Percentiles rank a stretch among this genome's conserved stretches.
Conservation (phyloP, 2,797 vertebrate species). For the Sciaenops ocellatus region DNA sequence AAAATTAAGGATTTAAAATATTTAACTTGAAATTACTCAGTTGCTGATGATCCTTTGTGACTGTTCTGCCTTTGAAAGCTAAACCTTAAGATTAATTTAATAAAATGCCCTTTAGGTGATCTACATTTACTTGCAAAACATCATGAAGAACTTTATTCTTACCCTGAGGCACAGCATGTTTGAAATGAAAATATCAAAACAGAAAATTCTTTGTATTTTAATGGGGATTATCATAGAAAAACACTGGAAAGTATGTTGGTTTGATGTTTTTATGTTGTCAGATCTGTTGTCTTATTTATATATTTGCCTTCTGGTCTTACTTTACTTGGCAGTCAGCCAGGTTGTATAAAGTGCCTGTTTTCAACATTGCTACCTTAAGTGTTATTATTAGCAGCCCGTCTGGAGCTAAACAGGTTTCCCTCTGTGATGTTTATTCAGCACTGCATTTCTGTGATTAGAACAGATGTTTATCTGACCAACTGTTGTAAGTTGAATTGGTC, state of each 20-base stretch:
- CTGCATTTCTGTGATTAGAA: constrained; percentile 26
- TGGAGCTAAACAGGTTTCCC: constrained; percentile 8
- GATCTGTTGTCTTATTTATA: constrained; percentile 14
- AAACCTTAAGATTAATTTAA: constrained; percentile 19
- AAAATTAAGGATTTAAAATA: not conserved
- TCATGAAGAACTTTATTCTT: constrained; percentile 9
- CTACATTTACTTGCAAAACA: constrained; percentile 17
- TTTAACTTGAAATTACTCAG: not conserved
- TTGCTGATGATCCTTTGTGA: not conserved
- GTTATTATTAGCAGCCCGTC: constrained; percentile 11
- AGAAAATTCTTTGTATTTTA: constrained; percentile 22
- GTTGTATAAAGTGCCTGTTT: constrained; percentile 5
- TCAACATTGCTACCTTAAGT: not conserved
- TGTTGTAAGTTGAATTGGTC: not conserved
- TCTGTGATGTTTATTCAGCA: constrained; percentile 7
- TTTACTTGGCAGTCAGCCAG: constrained; percentile 12
- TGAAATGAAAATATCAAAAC: constrained; percentile 25
- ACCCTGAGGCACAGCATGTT: constrained; percentile 4
- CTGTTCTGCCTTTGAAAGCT: not conserved
- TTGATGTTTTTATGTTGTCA: constrained; percentile 3
- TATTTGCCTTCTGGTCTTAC: not conserved
- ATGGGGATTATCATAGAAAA: constrained; percentile 8
- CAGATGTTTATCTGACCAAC: not conserved
- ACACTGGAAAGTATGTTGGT: not conserved
- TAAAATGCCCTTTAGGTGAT: constrained; percentile 11